These are phyloP conservation scores for Hippoglossus hippoglossus DNA, from an alignment of 2,797 vertebrate genomes.

Conservation along the genomic window DNA sequence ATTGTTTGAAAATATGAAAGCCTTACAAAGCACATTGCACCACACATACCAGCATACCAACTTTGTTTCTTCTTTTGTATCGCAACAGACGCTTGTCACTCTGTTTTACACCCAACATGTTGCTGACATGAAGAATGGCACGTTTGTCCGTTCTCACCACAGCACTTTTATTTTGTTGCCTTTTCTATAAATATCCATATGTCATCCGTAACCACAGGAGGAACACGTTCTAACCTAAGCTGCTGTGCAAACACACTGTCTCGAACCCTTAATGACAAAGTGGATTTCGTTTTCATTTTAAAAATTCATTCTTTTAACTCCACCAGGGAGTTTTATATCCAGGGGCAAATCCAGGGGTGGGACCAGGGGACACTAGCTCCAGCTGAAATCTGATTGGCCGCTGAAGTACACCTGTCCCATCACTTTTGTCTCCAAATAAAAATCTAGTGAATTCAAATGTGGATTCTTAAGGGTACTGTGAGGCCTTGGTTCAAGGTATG, in stretches of 20 bases:
- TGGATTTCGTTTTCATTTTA: background rate
- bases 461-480: no score
- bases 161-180: background rate
- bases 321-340: no score
- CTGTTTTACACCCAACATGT: background rate
- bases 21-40: background rate
- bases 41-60: background rate
- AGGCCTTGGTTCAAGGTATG: no score
- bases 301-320: background rate
- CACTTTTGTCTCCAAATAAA: no score
- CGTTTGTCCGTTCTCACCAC: constrained; percentile 1
- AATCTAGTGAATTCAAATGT: no score
- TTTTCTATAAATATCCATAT: constrained; percentile 1
- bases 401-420: no score
- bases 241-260: constrained; percentile 5
- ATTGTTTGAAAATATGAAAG: constrained; percentile 21
- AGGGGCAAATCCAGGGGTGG: no score
- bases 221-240: background rate
- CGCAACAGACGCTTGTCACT: background rate
- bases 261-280: background rate
- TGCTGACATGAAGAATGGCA: constrained; percentile 5
- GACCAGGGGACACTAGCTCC: no score
- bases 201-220: background rate
- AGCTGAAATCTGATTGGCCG: no score
- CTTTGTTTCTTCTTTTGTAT: background rate